These are phyloP conservation scores for Scaptomyza flava DNA, from an alignment of 2,888 invertebrate species.

Conservation along the genomic window DNA sequence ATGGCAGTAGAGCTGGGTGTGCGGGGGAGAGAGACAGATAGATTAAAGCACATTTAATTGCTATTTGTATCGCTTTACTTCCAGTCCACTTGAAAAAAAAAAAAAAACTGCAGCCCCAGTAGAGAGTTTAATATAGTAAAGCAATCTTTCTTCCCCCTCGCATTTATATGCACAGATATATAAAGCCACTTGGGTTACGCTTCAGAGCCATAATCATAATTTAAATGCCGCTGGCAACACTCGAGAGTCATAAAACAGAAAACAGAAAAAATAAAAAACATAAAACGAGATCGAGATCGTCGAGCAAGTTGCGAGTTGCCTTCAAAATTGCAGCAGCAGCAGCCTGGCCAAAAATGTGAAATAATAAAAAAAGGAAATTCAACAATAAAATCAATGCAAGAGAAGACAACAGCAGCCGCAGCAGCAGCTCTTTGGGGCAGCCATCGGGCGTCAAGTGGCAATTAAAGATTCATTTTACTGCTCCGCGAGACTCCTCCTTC, in stretches of 20 bases:
- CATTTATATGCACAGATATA: not conserved
- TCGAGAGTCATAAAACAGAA: constrained; percentile 45
- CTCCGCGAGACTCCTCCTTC: constrained; percentile 47
- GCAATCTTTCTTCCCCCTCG: constrained; percentile 6
- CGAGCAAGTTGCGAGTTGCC: not conserved
- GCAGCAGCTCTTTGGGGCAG: constrained; percentile 1
- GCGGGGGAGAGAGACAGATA: not conserved
- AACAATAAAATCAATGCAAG: constrained; percentile 36
- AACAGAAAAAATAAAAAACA: not conserved
- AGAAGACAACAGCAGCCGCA: constrained; percentile 9
- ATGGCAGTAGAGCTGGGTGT: not conserved
- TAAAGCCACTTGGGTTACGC: constrained; percentile 56
- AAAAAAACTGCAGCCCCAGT: constrained; percentile 8
- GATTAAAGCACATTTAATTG: constrained; percentile 43
- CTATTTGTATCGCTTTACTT: constrained; percentile 29
- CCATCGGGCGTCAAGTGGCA: constrained; percentile 62
- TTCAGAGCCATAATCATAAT: constrained; percentile 64
- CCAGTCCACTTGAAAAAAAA: constrained; percentile 44
- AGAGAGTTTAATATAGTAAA: not conserved
- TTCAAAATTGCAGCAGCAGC: constrained; percentile 23
- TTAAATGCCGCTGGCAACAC: constrained; percentile 67
- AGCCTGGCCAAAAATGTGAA: constrained; percentile 27
- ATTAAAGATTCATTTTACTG: constrained; percentile 64
- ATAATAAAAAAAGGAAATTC: constrained; percentile 29
- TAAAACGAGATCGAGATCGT: constrained; percentile 30